Evolutionary conservation across 2,113 vertebrate genomes (phyloP), one percentile per base, ranked within the genome.

Genomic region (Chrysochloris asiatica): DNA sequence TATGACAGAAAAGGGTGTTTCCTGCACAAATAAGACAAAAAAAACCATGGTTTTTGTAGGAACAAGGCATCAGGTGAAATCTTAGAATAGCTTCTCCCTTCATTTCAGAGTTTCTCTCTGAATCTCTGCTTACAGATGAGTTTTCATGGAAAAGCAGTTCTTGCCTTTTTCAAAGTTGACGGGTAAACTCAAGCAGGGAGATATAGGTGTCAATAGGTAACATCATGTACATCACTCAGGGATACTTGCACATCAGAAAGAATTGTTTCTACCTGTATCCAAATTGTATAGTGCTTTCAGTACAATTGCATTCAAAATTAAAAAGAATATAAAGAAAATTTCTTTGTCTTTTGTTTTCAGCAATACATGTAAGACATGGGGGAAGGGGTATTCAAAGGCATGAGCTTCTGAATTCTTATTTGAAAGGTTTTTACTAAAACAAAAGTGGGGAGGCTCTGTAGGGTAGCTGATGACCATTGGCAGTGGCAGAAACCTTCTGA

Each of bases 81-180:
- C 72, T 77, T 83, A 43, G 1, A 83, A 82, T 30, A 86, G 48
- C 24, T 82, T 43, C n/a, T 77, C 45, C 54, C 45, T 87, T 61
- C 61, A 75, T 83, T 79, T 91, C 73, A 75, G 75, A 54, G 38
- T 88, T 93, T 91, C 48, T 83, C 75, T 89, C 78, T 86, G 63
- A 87, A 80, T 78, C 47, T 94, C 59, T 85, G 80, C 80, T 93
- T 92, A 47, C 61, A 89, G 79, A 89, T 89, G 41, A 93, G 71
- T 52, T 72, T 80, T 30, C 86, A 86, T 63, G 52, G 52, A 90
- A 95, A 96, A 94, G 24, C 71, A 93, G 79, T 59, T 75, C 76
- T 88, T 78, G 26, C 78, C n/a, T 89, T 72, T 83, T 94, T 94
- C 81, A 91, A 52, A 90, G 61, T 67, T 96, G 95, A 86, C 93